A percentile compares a stretch with the other conserved stretches of the same genome.
phyloP scores from a whole-genome alignment of 1,140 invertebrate genomes.

The Propsilocerus akamusi region DNA sequence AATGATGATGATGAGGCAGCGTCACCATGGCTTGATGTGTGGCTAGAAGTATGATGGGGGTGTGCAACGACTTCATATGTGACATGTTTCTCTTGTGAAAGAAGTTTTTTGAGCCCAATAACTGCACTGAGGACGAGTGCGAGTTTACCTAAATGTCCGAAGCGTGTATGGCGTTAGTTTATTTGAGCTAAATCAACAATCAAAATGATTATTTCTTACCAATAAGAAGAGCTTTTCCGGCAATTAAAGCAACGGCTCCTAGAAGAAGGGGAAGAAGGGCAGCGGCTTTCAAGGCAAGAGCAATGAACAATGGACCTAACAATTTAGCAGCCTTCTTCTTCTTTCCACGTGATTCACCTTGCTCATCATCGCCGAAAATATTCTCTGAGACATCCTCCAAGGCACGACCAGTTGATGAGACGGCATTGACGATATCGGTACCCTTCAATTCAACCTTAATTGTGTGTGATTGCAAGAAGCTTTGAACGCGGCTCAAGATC shows the following conservation, averaged over 20 bases:
- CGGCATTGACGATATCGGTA: conserved; percentile 57
- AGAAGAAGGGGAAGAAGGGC: conserved; percentile 55
- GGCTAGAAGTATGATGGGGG: conserved; percentile 50
- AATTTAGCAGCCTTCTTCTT: conserved; percentile 66
- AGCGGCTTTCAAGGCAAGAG: conserved; percentile 55
- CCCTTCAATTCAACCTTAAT: conserved; percentile 71
- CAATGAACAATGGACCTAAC: conserved; percentile 51
- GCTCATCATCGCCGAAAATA: conserved; percentile 32
- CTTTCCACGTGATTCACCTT: conserved; percentile 45
- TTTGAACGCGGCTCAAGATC: conserved; percentile 41
- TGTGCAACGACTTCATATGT: conserved; percentile 69
- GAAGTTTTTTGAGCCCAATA: conserved; percentile 62
- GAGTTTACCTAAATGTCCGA: too few species aligned
- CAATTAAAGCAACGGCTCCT: conserved; percentile 60
- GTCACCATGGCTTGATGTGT: conserved; percentile 36
- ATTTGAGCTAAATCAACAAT: too few species aligned
- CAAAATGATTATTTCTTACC: too few species aligned
- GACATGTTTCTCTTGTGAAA: conserved; percentile 56
- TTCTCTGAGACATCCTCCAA: conserved; percentile 49
- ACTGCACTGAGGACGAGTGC: conserved; percentile 62
- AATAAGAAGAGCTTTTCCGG: conserved; percentile 64
- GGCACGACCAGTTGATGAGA: conserved; percentile 54
- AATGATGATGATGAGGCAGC: conserved; percentile 38
- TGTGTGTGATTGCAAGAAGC: conserved; percentile 57
- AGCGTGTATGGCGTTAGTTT: too few species aligned